These are phyloP conservation scores for Nymphalis io DNA, from an alignment of 1,140 invertebrate genomes.

Conservation along the genomic window DNA sequence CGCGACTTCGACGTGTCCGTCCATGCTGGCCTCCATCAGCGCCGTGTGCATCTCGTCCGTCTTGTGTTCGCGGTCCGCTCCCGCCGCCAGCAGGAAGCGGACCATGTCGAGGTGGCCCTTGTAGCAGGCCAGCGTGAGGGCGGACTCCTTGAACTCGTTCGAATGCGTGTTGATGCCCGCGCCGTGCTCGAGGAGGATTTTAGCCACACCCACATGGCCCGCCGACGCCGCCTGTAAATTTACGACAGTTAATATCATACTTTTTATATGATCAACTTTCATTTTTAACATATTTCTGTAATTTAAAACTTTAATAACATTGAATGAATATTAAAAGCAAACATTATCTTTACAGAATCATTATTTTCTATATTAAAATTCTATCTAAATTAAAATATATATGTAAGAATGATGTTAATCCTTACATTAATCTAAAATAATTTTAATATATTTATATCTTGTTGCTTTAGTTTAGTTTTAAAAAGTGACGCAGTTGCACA, in stretches of 20 bases:
- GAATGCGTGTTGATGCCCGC: conserved; percentile 99
- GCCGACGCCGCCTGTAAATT: conserved; percentile 90
- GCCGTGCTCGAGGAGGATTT: conserved; percentile 94
- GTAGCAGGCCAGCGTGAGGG: conserved; percentile 97
- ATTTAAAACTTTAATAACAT: too few species aligned
- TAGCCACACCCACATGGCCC: conserved; percentile 96
- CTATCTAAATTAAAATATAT: too few species aligned
- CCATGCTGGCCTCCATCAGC: conserved; percentile 99
- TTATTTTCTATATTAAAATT: too few species aligned
- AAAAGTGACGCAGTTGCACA: too few species aligned
- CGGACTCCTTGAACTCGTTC: conserved; percentile 98
- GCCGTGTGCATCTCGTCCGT: conserved; percentile 99
- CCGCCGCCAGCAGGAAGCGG: conserved; percentile 95
- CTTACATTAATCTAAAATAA: too few species aligned
- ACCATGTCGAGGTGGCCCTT: conserved; percentile 99
- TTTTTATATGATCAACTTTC: background rate
- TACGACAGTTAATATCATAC: background rate
- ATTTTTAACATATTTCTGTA: too few species aligned
- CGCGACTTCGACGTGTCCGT: conserved; percentile 98
- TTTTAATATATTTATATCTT: too few species aligned
- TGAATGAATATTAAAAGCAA: too few species aligned
- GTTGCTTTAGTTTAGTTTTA: too few species aligned
- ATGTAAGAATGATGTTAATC: too few species aligned
- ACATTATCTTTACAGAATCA: too few species aligned
- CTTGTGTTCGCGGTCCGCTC: conserved; percentile 98